Conservation (phyloP, 2,797 vertebrate species). For the Acanthurus leucopareius region DNA sequence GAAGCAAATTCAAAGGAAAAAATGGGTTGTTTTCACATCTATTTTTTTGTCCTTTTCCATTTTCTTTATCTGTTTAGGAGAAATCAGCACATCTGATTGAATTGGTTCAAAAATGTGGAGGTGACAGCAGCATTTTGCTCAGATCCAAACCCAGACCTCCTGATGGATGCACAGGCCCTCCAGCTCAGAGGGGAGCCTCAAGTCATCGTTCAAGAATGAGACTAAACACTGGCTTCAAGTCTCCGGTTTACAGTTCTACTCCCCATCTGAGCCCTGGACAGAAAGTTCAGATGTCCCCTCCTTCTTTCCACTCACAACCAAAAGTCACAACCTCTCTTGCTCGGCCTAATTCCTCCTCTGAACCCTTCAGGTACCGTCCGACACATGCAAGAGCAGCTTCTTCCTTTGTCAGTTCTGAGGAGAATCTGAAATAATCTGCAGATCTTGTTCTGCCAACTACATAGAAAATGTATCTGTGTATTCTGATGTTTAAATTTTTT, state of each 20-base stretch:
- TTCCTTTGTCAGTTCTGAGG: constrained; percentile 60
- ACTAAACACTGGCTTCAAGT: constrained; percentile 23
- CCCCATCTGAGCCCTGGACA: constrained; percentile 32
- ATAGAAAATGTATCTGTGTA: not conserved
- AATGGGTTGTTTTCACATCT: not conserved
- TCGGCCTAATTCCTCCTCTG: constrained; percentile 42
- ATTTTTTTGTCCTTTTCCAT: not conserved
- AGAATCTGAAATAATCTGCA: constrained; percentile 64
- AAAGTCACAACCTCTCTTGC: constrained; percentile 44
- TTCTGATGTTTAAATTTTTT: constrained; percentile 1
- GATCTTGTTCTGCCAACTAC: constrained; percentile 42
- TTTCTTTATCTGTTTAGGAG: constrained; percentile 43
- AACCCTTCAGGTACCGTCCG: constrained; percentile 41
- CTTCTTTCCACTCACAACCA: constrained; percentile 46
- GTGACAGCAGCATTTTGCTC: constrained; percentile 35
- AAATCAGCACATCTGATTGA: constrained; percentile 32
- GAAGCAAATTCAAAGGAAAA: not conserved
- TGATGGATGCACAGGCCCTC: constrained; percentile 27
- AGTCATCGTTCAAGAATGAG: constrained; percentile 40
- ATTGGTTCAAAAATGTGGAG: constrained; percentile 50
- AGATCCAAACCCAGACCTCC: constrained; percentile 59
- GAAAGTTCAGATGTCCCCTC: constrained; percentile 67
- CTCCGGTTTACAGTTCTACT: constrained; percentile 20
- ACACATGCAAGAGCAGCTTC: constrained; percentile 56
- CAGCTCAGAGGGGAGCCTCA: constrained; percentile 34